These are phyloP conservation scores for Lagodon rhomboides DNA, from an alignment of 2,797 vertebrate genomes.

Conservation along the genomic window DNA sequence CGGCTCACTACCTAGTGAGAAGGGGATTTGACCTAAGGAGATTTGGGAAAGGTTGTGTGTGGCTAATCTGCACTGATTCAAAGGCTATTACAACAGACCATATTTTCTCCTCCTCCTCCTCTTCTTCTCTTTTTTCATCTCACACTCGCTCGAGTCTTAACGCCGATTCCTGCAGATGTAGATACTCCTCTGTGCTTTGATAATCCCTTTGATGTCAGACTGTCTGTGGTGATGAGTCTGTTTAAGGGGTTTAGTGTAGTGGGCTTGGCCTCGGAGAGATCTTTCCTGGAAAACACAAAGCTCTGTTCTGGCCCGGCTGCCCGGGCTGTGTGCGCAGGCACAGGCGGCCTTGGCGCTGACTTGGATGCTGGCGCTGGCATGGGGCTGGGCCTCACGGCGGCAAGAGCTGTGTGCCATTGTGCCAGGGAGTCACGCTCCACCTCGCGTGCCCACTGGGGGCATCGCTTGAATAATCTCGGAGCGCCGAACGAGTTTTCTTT, in stretches of 20 bases:
- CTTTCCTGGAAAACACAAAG: conserved; percentile 73
- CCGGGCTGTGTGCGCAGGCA: conserved; percentile 55
- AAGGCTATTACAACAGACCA: conserved; percentile 71
- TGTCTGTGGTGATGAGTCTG: conserved; percentile 77
- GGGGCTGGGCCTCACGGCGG: conserved; percentile 63
- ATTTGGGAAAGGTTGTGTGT: conserved; percentile 78
- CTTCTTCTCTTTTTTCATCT: conserved; percentile 51
- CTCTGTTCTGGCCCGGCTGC: conserved; percentile 67
- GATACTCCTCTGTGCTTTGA: conserved; percentile 57
- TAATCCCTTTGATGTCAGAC: conserved; percentile 81
- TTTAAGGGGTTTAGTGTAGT: conserved; percentile 77
- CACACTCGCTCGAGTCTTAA: conserved; percentile 61
- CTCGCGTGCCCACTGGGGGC: conserved; percentile 70
- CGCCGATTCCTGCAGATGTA: conserved; percentile 61
- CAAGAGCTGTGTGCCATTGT: conserved; percentile 69
- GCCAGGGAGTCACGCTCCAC: conserved; percentile 78
- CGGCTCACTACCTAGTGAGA: conserved; percentile 74
- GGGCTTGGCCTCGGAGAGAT: conserved; percentile 60
- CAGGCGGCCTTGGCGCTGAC: conserved; percentile 66
- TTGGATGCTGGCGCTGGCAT: conserved; percentile 65
- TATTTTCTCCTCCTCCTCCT: conserved; percentile 56
- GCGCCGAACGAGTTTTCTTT: conserved; percentile 44
- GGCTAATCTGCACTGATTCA: conserved; percentile 81
- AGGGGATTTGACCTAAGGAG: conserved; percentile 78
- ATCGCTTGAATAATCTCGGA: conserved; percentile 65